phyloP scores from a whole-genome alignment of 2,888 invertebrate genomes.

The Nymphalis c-album region DNA sequence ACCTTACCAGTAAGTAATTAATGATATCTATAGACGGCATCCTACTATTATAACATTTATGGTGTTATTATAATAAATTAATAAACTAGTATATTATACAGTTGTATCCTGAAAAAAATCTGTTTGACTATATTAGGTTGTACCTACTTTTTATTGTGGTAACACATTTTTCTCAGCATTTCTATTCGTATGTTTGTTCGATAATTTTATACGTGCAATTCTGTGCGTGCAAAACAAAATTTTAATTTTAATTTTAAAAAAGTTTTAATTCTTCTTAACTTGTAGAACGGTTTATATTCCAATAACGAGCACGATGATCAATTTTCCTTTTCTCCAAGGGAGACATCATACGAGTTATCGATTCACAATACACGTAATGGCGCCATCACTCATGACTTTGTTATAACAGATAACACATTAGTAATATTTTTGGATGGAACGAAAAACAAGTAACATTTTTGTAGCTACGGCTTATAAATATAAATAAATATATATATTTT shows the following conservation, averaged over 20 bases:
- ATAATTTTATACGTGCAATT: too few species aligned
- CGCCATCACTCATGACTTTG: conserved; percentile 24
- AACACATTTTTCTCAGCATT: too few species aligned
- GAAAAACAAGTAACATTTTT: not conserved
- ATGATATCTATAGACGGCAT: too few species aligned
- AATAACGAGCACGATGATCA: not conserved
- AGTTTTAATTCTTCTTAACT: not conserved
- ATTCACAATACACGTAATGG: conserved; percentile 31
- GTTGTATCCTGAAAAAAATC: too few species aligned
- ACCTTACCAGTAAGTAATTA: too few species aligned
- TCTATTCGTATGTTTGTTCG: too few species aligned
- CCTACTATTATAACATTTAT: not conserved
- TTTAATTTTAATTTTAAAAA: too few species aligned
- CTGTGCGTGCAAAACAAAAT: too few species aligned
- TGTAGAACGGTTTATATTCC: not conserved
- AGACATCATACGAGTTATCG: conserved; percentile 20
- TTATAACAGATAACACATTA: not conserved
- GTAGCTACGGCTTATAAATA: not conserved
- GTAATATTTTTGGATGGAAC: not conserved
- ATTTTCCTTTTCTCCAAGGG: conserved; percentile 6
- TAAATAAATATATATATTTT: too few species aligned
- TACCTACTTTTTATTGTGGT: too few species aligned
- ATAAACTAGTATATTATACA: not conserved
- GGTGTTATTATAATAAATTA: not conserved
- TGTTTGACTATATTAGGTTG: too few species aligned